phyloP scores from a whole-genome alignment of 2,888 invertebrate genomes.

The Morinoia aosen region DNA sequence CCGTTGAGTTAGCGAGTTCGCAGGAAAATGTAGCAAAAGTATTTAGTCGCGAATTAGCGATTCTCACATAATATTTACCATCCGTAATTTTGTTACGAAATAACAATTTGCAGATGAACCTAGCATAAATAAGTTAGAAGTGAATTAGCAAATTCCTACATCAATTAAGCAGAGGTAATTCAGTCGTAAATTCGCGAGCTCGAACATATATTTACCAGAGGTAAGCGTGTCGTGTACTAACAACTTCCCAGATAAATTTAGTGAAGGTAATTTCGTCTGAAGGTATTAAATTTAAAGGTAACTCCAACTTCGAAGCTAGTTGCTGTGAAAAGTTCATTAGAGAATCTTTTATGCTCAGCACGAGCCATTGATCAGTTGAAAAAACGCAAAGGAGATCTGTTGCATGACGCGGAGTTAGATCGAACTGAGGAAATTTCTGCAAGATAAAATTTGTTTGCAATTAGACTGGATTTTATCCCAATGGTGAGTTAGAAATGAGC shows the following conservation, averaged over 20 bases:
- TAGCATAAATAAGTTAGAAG: too few relatives aligned
- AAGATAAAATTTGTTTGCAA: not conserved
- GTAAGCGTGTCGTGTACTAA: too few relatives aligned
- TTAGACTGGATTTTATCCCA: not conserved
- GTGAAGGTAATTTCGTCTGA: too few relatives aligned
- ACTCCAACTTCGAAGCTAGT: not conserved
- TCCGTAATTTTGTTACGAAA: too few relatives aligned
- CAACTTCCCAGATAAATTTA: too few relatives aligned
- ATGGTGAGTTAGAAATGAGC: not conserved
- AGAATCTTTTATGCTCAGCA: not conserved
- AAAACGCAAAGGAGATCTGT: not conserved
- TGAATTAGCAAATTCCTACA: not conserved
- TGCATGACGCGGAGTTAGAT: not conserved
- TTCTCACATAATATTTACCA: too few relatives aligned
- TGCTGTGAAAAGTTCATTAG: not conserved
- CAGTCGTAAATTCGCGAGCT: not conserved
- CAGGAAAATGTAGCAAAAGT: too few relatives aligned
- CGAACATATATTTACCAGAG: too few relatives aligned
- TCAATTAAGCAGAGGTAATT: not conserved
- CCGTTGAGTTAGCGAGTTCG: too few relatives aligned
- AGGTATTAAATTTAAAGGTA: too few relatives aligned
- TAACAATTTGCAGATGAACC: too few relatives aligned
- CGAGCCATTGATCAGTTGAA: not conserved
- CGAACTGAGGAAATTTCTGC: not conserved
- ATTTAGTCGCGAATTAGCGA: too few relatives aligned